phyloP scores from a whole-genome alignment of 1,140 invertebrate genomes.

The Helicoverpa zea region DNA sequence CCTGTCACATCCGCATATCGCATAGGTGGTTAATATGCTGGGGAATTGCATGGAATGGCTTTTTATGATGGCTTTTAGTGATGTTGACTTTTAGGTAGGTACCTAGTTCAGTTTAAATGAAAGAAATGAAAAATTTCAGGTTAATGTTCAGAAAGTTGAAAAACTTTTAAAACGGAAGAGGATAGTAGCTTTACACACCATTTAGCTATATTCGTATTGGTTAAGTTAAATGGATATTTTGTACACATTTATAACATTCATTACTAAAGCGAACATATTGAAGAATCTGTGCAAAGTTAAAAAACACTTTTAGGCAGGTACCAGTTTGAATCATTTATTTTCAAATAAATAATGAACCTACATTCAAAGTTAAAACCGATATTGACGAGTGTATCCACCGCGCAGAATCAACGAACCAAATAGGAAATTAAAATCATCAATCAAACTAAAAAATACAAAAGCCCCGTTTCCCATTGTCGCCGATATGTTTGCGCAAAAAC shows the following conservation, averaged over 20 bases:
- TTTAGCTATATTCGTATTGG: too few species aligned
- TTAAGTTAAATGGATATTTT: too few species aligned
- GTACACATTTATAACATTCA: too few species aligned
- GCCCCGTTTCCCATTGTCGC: conserved; percentile 84
- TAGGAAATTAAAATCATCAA: conserved; percentile 86
- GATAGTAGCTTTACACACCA: too few species aligned
- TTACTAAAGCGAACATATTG: too few species aligned
- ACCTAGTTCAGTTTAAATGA: not conserved
- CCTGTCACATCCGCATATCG: conserved; percentile 77
- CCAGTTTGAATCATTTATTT: too few species aligned
- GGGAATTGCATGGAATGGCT: conserved; percentile 38
- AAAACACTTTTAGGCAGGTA: too few species aligned
- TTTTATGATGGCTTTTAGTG: not conserved
- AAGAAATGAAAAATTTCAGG: too few species aligned
- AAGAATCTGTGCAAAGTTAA: too few species aligned
- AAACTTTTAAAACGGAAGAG: too few species aligned
- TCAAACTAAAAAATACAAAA: conserved; percentile 86
- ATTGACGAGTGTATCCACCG: conserved; percentile 25
- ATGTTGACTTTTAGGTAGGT: not conserved
- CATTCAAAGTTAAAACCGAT: conserved; percentile 10
- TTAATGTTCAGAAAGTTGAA: too few species aligned
- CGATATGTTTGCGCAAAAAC: conserved; percentile 86
- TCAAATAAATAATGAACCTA: not conserved
- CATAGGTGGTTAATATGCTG: conserved; percentile 47
- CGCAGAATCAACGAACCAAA: conserved; percentile 77